Evolutionary conservation across 2,797 vertebrate genomes (phyloP).

Genomic region (Intellagama lesueurii): DNA sequence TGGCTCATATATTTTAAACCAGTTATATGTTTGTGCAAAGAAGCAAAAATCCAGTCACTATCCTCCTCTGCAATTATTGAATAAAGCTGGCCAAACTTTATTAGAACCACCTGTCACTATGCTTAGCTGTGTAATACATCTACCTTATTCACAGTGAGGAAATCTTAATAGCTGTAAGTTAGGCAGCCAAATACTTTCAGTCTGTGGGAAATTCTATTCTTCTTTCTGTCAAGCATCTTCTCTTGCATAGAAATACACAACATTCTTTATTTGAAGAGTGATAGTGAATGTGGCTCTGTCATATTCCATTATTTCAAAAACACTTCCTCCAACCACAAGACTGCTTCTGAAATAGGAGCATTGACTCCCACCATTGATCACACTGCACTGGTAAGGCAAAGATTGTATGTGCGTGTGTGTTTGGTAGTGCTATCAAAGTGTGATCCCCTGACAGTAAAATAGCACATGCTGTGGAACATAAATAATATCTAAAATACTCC

Average conservation of each 20-base stretch:
- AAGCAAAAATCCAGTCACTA: neutral
- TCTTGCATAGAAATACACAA: slow-evolving; percentile 54
- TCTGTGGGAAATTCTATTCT: neutral
- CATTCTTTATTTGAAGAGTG: slow-evolving; percentile 50
- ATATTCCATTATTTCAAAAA: slow-evolving; percentile 68
- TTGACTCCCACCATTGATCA: slow-evolving; percentile 72
- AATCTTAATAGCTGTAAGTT: neutral
- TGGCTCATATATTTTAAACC: neutral
- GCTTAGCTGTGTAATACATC: neutral
- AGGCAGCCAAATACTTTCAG: neutral
- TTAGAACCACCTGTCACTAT: neutral
- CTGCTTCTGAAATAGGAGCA: slow-evolving; percentile 71
- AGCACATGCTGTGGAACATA: slow-evolving; percentile 68
- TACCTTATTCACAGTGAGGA: neutral
- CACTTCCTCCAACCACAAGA: slow-evolving; percentile 64
- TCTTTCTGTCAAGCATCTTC: neutral
- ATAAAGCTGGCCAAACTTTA: neutral
- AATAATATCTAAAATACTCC: slow-evolving; percentile 66
- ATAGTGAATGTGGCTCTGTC: slow-evolving; percentile 61
- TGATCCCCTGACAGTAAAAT: slow-evolving; percentile 67
- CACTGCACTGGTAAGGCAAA: neutral
- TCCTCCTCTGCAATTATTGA: neutral
- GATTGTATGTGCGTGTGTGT: neutral
- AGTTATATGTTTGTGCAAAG: neutral
- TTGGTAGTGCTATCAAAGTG: slow-evolving; percentile 65